Base-by-base conservation (phyloP, 2,113 vertebrate species). In the Sinocyclocheilus grahami region DNA sequence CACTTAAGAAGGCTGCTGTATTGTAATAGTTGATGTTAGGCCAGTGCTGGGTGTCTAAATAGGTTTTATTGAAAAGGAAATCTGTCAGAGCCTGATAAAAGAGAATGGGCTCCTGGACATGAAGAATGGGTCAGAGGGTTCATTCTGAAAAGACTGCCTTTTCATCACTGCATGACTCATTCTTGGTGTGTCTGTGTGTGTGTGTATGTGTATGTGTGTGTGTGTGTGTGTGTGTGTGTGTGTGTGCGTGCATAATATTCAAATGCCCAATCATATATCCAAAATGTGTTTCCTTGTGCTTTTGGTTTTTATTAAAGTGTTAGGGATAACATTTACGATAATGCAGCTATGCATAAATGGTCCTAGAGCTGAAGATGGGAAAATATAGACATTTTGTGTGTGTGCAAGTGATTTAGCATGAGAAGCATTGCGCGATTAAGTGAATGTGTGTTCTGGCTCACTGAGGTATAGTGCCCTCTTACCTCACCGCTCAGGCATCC, bases 401-500 rank as follows among this genome's bases (percentile, higher is more conserved):
- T 87, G 74, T 76, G 79, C 51, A 22, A 42, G 65, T 46, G 65
- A 69, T 33, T 80, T 9, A 27, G 22, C 37, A 37, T 42, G 77
- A 53, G 48, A n/a, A 14, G 37, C 91, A 91, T 39, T 69, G 72
- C 89, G 90, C 86, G 85, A 82, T 88, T 78, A 84, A 60, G 0
- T 77, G 55, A 37, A 77, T 81, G 78, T 86, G 82, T 88, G 87
- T 85, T 88, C 74, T 88, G 87, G 79, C 87, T 87, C 83, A 87
- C 65, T 88, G 89, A 88, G 89, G 89, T 88, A 87, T 90, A 88
- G 89, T 90, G 87, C 89, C 87, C 91, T 89, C 94, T 95, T 95
- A 94, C 95, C 95, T 95, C 94, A 95, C 90, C 91, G 89, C 92
- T 94, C 93, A 94, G 94, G 95, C 94, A 95, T 95, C 93, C 92